These are phyloP conservation scores for Paramuricea clavata DNA, from an alignment of 92 coral and sea anemone species.

Conservation along the genomic window DNA sequence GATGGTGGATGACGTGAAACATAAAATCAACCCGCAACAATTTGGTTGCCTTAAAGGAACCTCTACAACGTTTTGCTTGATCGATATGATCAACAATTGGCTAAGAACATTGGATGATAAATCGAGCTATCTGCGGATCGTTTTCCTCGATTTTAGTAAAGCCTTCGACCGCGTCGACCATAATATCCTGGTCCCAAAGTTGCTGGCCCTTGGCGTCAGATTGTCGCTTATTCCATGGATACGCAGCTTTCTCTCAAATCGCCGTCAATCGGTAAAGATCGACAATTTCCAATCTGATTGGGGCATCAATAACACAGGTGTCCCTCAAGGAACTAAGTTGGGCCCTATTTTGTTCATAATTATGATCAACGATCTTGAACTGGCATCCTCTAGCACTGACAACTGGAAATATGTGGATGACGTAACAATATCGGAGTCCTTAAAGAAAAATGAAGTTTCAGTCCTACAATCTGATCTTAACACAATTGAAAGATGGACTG, in stretches of 20 bases:
- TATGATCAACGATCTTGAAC: neutral
- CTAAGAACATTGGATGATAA: slow-evolving; percentile 18
- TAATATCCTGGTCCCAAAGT: neutral
- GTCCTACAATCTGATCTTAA: too few relatives aligned
- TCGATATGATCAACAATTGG: slow-evolving; percentile 46
- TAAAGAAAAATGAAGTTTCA: too few relatives aligned
- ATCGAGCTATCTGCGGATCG: slow-evolving; percentile 10
- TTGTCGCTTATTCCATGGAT: slow-evolving; percentile 1
- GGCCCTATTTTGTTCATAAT: neutral
- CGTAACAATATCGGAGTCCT: too few relatives aligned
- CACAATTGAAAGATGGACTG: too few relatives aligned
- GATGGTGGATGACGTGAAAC: slow-evolving; percentile 35
- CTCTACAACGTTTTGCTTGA: slow-evolving; percentile 27
- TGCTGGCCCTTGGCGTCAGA: slow-evolving; percentile 22
- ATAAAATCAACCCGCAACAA: slow-evolving; percentile 32
- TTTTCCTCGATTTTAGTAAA: slow-evolving; percentile 21
- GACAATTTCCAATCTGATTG: neutral
- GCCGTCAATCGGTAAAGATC: slow-evolving; percentile 1
- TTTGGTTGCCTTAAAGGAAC: slow-evolving; percentile 48
- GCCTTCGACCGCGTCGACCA: slow-evolving; percentile 25
- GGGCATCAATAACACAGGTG: neutral
- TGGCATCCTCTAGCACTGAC: neutral
- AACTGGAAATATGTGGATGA: too few relatives aligned
- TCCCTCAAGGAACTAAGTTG: neutral
- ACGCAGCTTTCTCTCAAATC: slow-evolving; percentile 12